phyloP scores from a whole-genome alignment of 1,140 invertebrate species.

The Catajapyx aquilonaris region DNA sequence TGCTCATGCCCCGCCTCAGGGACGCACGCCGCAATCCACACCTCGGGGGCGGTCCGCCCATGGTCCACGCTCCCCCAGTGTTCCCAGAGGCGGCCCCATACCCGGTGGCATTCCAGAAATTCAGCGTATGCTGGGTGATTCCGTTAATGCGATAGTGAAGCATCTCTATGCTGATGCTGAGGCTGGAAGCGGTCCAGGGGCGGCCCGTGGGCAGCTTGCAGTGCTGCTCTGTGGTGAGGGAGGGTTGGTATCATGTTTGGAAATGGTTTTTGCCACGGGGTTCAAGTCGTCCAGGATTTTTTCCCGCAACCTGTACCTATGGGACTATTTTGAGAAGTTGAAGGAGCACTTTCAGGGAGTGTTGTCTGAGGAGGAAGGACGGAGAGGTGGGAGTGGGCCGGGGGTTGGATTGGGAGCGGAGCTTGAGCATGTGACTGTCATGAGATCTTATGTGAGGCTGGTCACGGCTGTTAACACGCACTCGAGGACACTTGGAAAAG shows the following conservation, averaged over 20 bases:
- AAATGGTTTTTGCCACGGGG: conserved; percentile 83
- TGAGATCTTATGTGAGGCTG: conserved; percentile 53
- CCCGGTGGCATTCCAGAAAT: conserved; percentile 26
- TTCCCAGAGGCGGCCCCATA: conserved; percentile 16
- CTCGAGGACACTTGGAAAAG: conserved; percentile 77
- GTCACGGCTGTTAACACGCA: conserved; percentile 65
- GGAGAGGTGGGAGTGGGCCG: conserved; percentile 18
- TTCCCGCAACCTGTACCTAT: conserved; percentile 83
- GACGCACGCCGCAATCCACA: no score
- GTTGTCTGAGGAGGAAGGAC: conserved; percentile 33
- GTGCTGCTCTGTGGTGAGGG: conserved; percentile 82
- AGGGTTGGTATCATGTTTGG: conserved; percentile 77
- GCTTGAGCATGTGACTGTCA: conserved; percentile 26
- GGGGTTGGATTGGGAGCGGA: no score
- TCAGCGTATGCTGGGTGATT: conserved; percentile 47
- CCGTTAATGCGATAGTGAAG: conserved; percentile 92
- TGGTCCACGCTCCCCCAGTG: conserved; percentile 28
- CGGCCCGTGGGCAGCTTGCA: conserved; percentile 87
- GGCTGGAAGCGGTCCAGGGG: conserved; percentile 64
- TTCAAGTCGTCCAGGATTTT: conserved; percentile 83
- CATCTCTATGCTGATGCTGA: conserved; percentile 67
- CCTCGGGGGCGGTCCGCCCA: conserved; percentile 36
- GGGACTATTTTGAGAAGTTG: conserved; percentile 85
- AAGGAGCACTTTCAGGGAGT: conserved; percentile 21
- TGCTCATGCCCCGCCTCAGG: no score